Conservation (phyloP, 2,113 vertebrate genomes). For the Stictonetta naevosa region DNA sequence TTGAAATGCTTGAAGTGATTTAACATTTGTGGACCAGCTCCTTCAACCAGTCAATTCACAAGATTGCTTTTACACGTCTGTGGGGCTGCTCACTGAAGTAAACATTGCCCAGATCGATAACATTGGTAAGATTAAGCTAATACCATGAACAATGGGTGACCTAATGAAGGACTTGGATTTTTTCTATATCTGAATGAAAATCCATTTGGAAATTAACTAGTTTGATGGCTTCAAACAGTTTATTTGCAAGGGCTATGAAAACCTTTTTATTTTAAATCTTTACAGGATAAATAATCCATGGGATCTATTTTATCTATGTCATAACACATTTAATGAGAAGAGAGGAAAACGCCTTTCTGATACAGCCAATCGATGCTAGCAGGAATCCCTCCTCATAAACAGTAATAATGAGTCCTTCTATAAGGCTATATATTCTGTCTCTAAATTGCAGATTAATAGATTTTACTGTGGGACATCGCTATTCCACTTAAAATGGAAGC, state of each 20-base stretch:
- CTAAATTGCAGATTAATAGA: slow-evolving; percentile 18
- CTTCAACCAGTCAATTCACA: neutral
- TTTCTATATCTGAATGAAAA: slow-evolving; percentile 6
- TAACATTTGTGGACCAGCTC: neutral
- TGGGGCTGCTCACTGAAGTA: neutral
- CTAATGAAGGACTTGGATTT: neutral
- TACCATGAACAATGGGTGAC: neutral
- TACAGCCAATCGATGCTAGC: neutral
- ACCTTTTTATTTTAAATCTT: neutral
- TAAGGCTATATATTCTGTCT: neutral
- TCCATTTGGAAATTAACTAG: neutral
- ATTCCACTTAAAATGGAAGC: neutral
- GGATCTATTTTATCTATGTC: neutral
- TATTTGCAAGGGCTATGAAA: neutral
- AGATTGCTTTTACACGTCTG: neutral
- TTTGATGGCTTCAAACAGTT: neutral
- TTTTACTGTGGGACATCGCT: neutral
- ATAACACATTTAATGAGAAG: neutral
- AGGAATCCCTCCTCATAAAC: neutral
- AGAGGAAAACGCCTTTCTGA: slow-evolving; percentile 11
- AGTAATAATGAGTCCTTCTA: neutral
- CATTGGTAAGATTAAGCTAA: slow-evolving; percentile 11
- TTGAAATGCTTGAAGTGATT: neutral
- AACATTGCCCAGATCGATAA: neutral
- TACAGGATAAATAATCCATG: neutral